Base-by-base conservation (phyloP, 2,113 vertebrate genomes). In the Neotoma lepida region DNA sequence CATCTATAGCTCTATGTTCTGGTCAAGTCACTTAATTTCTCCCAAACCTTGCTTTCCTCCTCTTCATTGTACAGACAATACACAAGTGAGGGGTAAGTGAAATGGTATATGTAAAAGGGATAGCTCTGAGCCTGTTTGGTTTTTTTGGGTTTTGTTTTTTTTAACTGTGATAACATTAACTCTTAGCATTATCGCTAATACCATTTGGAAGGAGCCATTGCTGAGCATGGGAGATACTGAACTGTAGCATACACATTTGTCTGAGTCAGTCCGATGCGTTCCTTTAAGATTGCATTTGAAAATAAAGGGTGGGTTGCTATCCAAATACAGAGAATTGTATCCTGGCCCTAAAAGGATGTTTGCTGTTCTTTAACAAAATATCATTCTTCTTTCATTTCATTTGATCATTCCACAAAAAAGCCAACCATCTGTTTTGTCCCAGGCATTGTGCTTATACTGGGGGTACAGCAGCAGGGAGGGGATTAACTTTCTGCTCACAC, bases 311-410 rank as follows among this genome's bases (percentile, higher is more conserved):
- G 93, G 39, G 26, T 95, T 80, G 89, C 90, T 86, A 33, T 92
- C 92, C 92, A 96, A 64, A 90, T 95, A 66, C 30, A 88, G 94
- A 93, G 91, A 93, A 80, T 95, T 93, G 74, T 95, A 96, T 93
- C 94, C 93, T 85, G 91, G 76, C 92, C 95, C 89, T 74, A 76
- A 94, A 88, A 91, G 90, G 90, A 94, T 93, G 89, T 94, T 96
- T 96, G 88, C 95, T 95, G 66, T 94, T 94, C 94, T 97, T 93
- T 66, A 63, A 88, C 89, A 93, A 93, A 97, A 97, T 96, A 95
- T 90, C 89, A 81, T 95, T 96, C 93, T 95, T 97, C 96, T 97
- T 95, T 96, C 89, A 81, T 94, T 94, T 96, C 95, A 97, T 94
- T 94, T 90, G 95, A 70, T 97, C 94, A 96, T 77, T 82, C 89